A percentile compares a stretch with the other conserved stretches of the same genome.
Conservation (phyloP, 2,888 invertebrate genomes). For the Macrosiphum euphorbiae region DNA sequence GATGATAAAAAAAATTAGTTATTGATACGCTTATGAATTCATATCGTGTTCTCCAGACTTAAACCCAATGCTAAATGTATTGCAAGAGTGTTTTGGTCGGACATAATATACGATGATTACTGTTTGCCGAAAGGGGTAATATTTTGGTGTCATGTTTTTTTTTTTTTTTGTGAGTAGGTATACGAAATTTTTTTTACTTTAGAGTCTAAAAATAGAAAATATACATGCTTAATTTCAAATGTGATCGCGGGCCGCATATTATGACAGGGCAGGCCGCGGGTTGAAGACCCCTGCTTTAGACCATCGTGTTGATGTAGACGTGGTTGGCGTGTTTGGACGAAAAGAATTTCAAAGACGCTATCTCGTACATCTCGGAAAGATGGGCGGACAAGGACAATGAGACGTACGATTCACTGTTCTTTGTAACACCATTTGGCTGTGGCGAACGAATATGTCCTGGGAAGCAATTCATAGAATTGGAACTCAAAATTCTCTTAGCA, state of each 20-base stretch:
- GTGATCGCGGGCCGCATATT: too few species aligned
- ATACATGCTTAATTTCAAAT: too few species aligned
- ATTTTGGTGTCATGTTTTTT: neutral
- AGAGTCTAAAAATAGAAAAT: too few species aligned
- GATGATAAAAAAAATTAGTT: neutral
- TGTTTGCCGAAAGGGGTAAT: slow-evolving; percentile 80
- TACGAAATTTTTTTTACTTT: slow-evolving; percentile 25
- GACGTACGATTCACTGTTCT: slow-evolving; percentile 74
- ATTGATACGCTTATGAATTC: neutral
- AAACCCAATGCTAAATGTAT: slow-evolving; percentile 85
- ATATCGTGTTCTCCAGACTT: slow-evolving; percentile 70
- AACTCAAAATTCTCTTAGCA: slow-evolving; percentile 80
- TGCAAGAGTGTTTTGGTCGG: slow-evolving; percentile 81
- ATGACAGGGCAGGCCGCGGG: too few species aligned
- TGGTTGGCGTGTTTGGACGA: slow-evolving; percentile 85
- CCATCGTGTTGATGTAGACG: slow-evolving; percentile 84
- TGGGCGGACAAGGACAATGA: slow-evolving; percentile 79
- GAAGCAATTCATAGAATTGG: slow-evolving; percentile 85
- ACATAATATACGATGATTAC: slow-evolving; percentile 79
- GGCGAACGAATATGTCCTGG: slow-evolving; percentile 88
- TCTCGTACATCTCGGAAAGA: slow-evolving; percentile 81
- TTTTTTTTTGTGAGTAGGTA: too few species aligned
- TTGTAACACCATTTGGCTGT: slow-evolving; percentile 85
- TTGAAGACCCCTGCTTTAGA: too few species aligned
- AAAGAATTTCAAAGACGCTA: slow-evolving; percentile 80